These are phyloP conservation scores for Cheirogaleus major DNA, from an alignment of 2,797 vertebrate species.

Conservation along the genomic window DNA sequence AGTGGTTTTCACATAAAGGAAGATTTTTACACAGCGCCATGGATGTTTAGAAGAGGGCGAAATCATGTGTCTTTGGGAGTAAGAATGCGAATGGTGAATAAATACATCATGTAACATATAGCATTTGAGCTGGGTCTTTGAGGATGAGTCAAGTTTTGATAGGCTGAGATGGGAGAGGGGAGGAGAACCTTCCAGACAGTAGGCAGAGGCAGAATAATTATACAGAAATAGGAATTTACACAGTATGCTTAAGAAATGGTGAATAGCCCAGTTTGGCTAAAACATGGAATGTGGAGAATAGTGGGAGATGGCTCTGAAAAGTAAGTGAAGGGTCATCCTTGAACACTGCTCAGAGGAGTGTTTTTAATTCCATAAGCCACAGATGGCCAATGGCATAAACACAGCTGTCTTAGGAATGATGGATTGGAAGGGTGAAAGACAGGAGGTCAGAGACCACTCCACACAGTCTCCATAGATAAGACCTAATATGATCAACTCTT, in stretches of 20 bases:
- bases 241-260: background rate
- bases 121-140: background rate
- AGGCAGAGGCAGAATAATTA: background rate
- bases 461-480: background rate
- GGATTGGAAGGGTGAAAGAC: background rate
- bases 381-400: background rate
- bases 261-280: background rate
- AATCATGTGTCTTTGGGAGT: background rate
- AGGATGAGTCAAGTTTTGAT: background rate
- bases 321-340: background rate
- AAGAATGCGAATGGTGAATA: background rate
- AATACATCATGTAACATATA: background rate
- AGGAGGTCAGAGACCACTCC: background rate
- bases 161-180: background rate
- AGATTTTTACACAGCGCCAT: background rate
- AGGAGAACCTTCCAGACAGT: background rate
- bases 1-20: background rate
- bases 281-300: background rate
- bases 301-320: background rate
- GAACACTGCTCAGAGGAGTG: background rate
- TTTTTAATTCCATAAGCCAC: background rate
- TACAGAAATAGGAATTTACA: background rate
- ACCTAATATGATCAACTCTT: background rate
- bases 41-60: background rate
- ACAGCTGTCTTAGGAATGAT: background rate